These are phyloP conservation scores for Neolamprologus devosi DNA, from an alignment of 2,113 vertebrate genomes.

Conservation along the genomic window DNA sequence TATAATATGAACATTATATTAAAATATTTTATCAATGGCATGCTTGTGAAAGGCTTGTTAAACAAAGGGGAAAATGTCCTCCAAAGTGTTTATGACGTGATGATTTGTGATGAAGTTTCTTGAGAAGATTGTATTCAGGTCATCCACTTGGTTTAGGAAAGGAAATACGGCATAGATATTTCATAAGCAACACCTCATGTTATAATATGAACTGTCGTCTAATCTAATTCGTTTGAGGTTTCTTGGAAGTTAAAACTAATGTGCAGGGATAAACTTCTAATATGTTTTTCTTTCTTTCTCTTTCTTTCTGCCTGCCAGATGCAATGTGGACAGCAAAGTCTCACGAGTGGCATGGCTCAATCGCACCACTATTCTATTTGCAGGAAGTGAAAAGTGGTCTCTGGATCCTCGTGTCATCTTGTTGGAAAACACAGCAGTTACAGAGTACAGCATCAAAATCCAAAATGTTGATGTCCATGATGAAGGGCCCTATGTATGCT, in stretches of 20 bases:
- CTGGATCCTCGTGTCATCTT: constrained; percentile 91
- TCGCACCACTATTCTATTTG: constrained; percentile 93
- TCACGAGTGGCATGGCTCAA: constrained; percentile 95
- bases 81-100: background rate
- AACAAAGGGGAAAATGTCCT: background rate
- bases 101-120: background rate
- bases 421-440: constrained; percentile 85
- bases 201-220: background rate
- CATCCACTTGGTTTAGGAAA: background rate
- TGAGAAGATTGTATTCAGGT: background rate
- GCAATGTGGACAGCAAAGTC: constrained; percentile 90
- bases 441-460: constrained; percentile 98
- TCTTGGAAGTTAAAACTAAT: background rate
- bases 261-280: background rate
- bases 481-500: constrained; percentile 93
- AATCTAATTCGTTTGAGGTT: background rate
- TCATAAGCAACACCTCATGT: background rate
- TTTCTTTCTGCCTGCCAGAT: constrained; percentile 66
- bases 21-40: background rate
- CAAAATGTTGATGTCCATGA: constrained; percentile 87
- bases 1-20: background rate
- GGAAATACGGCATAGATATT: background rate
- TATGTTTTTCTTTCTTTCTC: background rate
- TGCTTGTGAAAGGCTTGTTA: background rate
- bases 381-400: constrained; percentile 94